A percentile compares a stretch with the other conserved stretches of the same genome.
phyloP scores from a whole-genome alignment of 2,797 vertebrate species.

The Helarctos malayanus region DNA sequence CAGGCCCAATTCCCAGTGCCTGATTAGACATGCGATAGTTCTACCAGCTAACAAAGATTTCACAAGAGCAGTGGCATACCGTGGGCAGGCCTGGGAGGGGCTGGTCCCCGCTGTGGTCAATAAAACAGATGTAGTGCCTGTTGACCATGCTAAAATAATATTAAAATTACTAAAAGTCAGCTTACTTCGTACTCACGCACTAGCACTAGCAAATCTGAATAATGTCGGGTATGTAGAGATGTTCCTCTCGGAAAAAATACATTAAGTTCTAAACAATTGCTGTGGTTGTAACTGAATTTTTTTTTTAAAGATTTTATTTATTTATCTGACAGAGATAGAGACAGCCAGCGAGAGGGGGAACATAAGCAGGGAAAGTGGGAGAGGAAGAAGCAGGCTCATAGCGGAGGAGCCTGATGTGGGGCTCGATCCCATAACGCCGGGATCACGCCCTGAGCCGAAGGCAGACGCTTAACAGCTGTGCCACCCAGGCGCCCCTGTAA shows the following conservation, averaged over 20 bases:
- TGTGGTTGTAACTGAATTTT: neutral
- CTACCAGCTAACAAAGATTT: neutral
- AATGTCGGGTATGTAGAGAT: neutral
- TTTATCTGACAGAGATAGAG: too few relatives aligned
- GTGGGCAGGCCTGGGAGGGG: too few relatives aligned
- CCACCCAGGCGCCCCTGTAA: neutral
- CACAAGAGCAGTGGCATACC: neutral
- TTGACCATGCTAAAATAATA: neutral
- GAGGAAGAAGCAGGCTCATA: too few relatives aligned
- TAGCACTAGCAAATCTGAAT: neutral
- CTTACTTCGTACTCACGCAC: neutral
- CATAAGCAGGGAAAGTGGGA: too few relatives aligned
- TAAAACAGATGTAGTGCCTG: rapidly evolving
- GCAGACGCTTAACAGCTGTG: too few relatives aligned
- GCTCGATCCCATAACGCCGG: too few relatives aligned
- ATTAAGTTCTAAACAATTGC: neutral
- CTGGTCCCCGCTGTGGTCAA: neutral
- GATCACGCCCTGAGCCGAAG: too few relatives aligned
- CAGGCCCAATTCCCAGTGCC: neutral
- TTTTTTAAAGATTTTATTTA: too few relatives aligned
- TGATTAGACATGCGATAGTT: neutral
- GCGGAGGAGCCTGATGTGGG: too few relatives aligned
- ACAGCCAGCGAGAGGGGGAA: too few relatives aligned
- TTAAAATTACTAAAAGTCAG: neutral
- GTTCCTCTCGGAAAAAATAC: neutral